Conservation (phyloP, 1,140 invertebrate species). For the Aporrectodea caliginosa region DNA sequence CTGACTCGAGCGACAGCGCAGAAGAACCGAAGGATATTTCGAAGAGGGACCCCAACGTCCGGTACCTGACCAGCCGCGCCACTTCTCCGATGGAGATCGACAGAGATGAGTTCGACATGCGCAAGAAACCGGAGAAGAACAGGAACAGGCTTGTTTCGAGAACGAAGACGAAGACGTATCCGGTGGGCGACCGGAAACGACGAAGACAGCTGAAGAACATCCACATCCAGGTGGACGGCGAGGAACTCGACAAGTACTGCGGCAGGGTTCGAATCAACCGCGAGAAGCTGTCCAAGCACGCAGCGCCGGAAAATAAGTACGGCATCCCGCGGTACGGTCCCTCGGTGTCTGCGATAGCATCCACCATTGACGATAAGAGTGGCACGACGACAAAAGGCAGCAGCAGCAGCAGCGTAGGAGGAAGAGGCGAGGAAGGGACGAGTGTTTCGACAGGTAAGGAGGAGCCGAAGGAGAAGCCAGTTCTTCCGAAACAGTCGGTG, state of each 20-base stretch:
- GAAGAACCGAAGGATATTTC: slow-evolving; percentile 20
- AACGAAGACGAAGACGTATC: slow-evolving; percentile 32
- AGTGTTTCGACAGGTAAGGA: not conserved
- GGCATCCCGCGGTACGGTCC: not conserved
- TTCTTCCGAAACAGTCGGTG: slow-evolving; percentile 15
- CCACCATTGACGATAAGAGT: not conserved
- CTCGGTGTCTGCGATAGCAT: not conserved
- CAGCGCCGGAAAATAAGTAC: not conserved
- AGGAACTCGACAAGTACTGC: slow-evolving; percentile 26
- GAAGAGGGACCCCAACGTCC: slow-evolving; percentile 22
- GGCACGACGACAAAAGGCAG: not conserved
- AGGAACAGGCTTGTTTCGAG: slow-evolving; percentile 24
- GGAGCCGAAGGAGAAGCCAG: not conserved
- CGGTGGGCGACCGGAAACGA: slow-evolving; percentile 19
- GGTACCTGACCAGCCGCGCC: slow-evolving; percentile 28
- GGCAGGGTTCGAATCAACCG: slow-evolving; percentile 14
- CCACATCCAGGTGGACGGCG: slow-evolving; percentile 22
- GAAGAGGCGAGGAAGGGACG: not conserved
- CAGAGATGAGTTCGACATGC: not conserved
- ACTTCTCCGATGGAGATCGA: slow-evolving; percentile 26
- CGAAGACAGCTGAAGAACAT: slow-evolving; percentile 3
- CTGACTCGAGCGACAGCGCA: slow-evolving; percentile 23
- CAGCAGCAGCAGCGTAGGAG: not conserved
- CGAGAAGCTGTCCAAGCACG: not conserved
- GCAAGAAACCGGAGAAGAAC: not conserved